phyloP scores from a whole-genome alignment of 2,113 vertebrate genomes.

The Silurus meridionalis region DNA sequence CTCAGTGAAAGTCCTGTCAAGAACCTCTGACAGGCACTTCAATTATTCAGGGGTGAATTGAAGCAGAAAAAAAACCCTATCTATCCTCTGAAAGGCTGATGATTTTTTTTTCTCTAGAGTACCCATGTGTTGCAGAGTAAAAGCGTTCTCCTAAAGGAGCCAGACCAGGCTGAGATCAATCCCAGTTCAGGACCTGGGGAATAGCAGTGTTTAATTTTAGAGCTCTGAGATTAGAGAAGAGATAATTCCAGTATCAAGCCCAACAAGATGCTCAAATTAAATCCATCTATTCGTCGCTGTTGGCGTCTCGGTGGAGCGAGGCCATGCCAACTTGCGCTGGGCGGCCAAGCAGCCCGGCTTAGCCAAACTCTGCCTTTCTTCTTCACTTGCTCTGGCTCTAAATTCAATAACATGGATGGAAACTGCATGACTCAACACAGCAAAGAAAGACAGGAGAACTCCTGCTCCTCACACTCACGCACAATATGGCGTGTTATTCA shows the following conservation, averaged over 20 bases:
- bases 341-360: background rate
- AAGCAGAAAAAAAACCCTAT: background rate
- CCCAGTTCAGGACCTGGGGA: conserved; percentile 6
- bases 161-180: background rate
- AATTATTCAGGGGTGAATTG: conserved; percentile 1
- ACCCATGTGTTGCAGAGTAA: background rate
- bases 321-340: background rate
- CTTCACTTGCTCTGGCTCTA: background rate
- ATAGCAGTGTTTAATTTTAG: conserved; percentile 25
- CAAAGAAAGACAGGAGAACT: conserved; percentile 17
- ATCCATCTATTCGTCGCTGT: conserved; percentile 2
- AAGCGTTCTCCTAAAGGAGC: background rate
- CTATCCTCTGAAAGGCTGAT: background rate
- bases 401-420: conserved; percentile 18
- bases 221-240: conserved; percentile 17
- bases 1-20: conserved; percentile 18
- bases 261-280: conserved; percentile 24
- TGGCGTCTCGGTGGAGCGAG: background rate
- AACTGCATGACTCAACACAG: conserved; percentile 14
- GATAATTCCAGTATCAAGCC: conserved; percentile 30
- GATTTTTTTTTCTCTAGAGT: background rate
- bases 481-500: conserved; percentile 3
- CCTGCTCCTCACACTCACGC: background rate
- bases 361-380: conserved; percentile 15
- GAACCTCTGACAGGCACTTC: conserved; percentile 32